Evolutionary conservation across 2,888 invertebrate genomes (phyloP), one percentile per base, ranked within the genome.

Genomic region (Coleophora flavipennella): DNA sequence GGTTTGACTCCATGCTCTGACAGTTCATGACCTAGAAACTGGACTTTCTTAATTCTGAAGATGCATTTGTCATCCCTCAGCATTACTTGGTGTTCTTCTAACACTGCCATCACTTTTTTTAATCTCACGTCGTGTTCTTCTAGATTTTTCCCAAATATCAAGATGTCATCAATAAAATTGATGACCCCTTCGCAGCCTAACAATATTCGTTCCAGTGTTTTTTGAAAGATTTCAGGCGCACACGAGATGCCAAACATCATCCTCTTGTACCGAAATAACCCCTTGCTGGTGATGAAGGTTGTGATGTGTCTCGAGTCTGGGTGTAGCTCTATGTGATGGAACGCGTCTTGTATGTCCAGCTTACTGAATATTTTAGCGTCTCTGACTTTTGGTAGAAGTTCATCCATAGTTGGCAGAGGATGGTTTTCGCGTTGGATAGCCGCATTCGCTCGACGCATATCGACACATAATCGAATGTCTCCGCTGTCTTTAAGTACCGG

Each of bases 241-340:
- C 63, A n/a, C 4, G 29, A 34, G 20, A 34, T 34, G 10, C 13
- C 13, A 8, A 14, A 33, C 29, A 62, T 60, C 26, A 64, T 40
- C 33, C 62, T 38, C 50, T 66, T 70, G 41, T 62, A 73, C 32
- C 63, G 43, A 13, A 38, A 53, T n/a, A 53, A 35, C 6, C 48
- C 50, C 13, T 47, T 45, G 26, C 27, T 36, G 1, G 45, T 43
- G 4, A 48, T 55, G 25, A 50, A 52, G 0, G 52, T 55, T 2
- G 55, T 52, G 9, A 52, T 46, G 28, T 50, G 9, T 13, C 51
- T 29, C 7, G 35, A 41, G 13, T 45, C 35, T 10, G 32, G 35
- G 8, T 34, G 27, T 1, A 51, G 8, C 39, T 53, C 49, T 1
- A 49, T 6, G 13, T 49, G 50, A 26, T 53, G 45, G 31, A 51